Base-by-base conservation (phyloP, 2,113 vertebrate genomes). In the Poicephalus gulielmi region DNA sequence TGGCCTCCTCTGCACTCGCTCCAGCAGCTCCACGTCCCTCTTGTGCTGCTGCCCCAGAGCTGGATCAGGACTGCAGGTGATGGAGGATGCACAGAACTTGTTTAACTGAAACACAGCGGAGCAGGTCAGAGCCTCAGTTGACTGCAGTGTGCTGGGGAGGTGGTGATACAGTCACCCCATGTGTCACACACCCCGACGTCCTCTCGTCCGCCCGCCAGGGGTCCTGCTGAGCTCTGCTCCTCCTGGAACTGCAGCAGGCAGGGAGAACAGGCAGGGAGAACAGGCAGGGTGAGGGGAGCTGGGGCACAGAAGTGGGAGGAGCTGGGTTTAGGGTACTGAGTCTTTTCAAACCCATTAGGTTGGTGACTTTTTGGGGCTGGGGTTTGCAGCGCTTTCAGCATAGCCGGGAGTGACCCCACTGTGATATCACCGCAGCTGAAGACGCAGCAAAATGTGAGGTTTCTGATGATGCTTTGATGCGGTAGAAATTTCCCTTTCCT, bases 141-240 rank as follows among this genome's bases (percentile, higher is more conserved):
- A 2, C 55, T 2, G 19, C 2, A 5, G n/a, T 1, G 37, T 1
- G 19, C 33, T 15, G 57, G 55, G 84, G 27, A 43, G 49, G 4
- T 0, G 4, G 7, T 3, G 37, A 1, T 0, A 10, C 41, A 11
- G 30, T 37, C 30, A 4, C 46, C 6, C 41, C 0, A 0, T 13
- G 39, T 35, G 49, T 73, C 3, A 6, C 33, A 8, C 44, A 8
- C 10, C 6, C 31, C 14, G 1, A 4, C 35, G 53, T 4, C 7
- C 3, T 43, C 19, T 31, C 27, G 19, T 24, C 27, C 2, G 12
- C 39, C 33, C 11, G 37, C 28, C 63, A 2, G 27, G 55, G 31
- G 35, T 53, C n/a, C 66, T 11, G 53, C 28, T 13, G 66, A 50
- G 22, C 49, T 33, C 66, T 3, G 44, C 28, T 75, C 35, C 50